phyloP scores from a whole-genome alignment of 2,888 invertebrate species.

The Lymantria dispar region DNA sequence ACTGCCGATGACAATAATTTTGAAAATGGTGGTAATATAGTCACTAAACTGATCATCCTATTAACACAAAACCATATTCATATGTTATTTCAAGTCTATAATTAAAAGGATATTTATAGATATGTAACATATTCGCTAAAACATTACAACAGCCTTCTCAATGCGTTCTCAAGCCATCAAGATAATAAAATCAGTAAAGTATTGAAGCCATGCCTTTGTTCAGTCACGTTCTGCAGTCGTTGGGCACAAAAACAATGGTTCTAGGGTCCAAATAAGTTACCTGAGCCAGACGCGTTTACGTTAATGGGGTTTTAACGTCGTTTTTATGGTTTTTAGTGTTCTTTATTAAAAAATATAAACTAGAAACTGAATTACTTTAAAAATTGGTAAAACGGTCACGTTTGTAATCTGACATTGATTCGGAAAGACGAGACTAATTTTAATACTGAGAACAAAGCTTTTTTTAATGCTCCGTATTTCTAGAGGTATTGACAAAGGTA shows the following conservation, averaged over 20 bases:
- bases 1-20: too few species aligned
- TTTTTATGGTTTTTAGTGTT: not conserved
- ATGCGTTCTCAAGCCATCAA: not conserved
- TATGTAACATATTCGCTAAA: not conserved
- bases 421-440: too few species aligned
- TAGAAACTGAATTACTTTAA: too few species aligned
- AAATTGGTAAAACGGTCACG: too few species aligned
- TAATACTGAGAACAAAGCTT: too few species aligned
- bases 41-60: too few species aligned
- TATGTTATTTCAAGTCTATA: too few species aligned
- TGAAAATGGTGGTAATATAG: too few species aligned
- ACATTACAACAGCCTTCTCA: not conserved
- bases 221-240: conserved; percentile 25
- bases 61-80: too few species aligned
- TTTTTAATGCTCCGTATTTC: too few species aligned
- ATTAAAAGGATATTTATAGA: not conserved
- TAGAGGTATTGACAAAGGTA: too few species aligned
- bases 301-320: not conserved
- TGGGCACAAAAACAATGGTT: conserved; percentile 25
- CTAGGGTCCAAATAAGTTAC: conserved; percentile 3
- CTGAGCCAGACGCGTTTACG: not conserved
- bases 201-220: conserved; percentile 23
- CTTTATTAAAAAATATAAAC: not conserved
- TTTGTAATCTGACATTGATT: too few species aligned
- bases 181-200: not conserved